Evolutionary conservation across 1,140 invertebrate species (phyloP).

Genomic region (Plectus sambesii): DNA sequence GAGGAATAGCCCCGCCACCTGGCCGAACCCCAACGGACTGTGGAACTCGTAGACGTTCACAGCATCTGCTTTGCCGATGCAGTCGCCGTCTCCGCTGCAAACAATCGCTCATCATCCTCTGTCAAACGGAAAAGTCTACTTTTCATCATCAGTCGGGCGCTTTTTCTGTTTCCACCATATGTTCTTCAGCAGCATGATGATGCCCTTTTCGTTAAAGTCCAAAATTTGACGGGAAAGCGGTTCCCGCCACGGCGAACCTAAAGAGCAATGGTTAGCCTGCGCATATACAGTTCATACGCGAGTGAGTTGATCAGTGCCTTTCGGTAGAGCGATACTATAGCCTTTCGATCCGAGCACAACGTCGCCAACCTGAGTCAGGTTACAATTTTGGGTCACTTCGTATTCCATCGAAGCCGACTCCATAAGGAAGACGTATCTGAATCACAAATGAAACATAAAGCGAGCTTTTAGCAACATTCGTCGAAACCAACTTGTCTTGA

Average conservation of each 20-base stretch:
- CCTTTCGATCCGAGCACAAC: constrained; percentile 82
- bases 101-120: no score
- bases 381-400: constrained; percentile 75
- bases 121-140: no score
- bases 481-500: constrained; percentile 54
- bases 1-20: no score
- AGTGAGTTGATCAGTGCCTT: constrained; percentile 57
- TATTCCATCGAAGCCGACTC: constrained; percentile 78
- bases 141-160: no score
- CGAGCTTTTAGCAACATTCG: constrained; percentile 61
- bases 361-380: constrained; percentile 74
- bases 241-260: constrained; percentile 30
- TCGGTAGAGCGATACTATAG: constrained; percentile 81
- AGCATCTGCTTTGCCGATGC: no score
- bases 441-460: constrained; percentile 86
- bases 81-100: no score
- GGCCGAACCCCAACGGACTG: no score
- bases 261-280: no score
- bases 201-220: constrained; percentile 31
- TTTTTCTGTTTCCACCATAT: constrained; percentile 35
- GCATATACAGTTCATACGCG: no score
- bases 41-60: no score
- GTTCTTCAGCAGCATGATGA: constrained; percentile 31
- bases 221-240: constrained; percentile 27
- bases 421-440: constrained; percentile 76